These are phyloP conservation scores for Apodemus speciosus DNA, from an alignment of 2,113 vertebrate species.

Conservation along the genomic window DNA sequence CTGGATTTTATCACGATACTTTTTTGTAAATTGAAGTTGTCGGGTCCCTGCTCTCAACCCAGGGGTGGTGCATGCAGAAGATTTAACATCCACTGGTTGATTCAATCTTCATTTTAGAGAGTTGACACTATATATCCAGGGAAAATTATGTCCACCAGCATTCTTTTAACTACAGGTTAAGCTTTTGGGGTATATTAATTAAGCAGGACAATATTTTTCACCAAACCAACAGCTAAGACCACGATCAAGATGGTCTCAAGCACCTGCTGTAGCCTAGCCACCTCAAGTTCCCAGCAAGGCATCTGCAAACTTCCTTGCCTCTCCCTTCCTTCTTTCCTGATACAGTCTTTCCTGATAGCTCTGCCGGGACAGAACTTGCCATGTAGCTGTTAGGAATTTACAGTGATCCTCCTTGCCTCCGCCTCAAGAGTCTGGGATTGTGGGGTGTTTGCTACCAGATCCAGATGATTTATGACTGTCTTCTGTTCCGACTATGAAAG, in stretches of 20 bases:
- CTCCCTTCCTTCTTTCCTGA: too few species aligned
- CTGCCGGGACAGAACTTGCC: neutral
- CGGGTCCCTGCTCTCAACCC: fast-evolving
- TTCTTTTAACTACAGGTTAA: neutral
- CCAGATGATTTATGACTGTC: neutral
- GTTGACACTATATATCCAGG: neutral
- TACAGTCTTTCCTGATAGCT: neutral
- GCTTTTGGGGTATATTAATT: neutral
- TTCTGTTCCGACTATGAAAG: neutral
- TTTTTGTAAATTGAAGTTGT: neutral
- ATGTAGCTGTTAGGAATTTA: too few species aligned
- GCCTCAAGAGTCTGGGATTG: neutral
- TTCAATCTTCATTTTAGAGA: neutral
- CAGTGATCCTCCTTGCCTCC: neutral
- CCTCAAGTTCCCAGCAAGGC: neutral
- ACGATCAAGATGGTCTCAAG: neutral
- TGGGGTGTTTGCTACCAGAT: neutral
- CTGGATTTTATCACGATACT: neutral
- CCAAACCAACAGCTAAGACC: neutral
- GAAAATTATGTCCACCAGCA: neutral
- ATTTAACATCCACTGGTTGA: neutral
- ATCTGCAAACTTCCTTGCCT: neutral
- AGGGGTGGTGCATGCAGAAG: neutral
- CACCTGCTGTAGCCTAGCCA: neutral
- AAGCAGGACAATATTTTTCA: neutral